These are phyloP conservation scores for Erannis defoliaria DNA, from an alignment of 2,888 invertebrate genomes.

Conservation along the genomic window DNA sequence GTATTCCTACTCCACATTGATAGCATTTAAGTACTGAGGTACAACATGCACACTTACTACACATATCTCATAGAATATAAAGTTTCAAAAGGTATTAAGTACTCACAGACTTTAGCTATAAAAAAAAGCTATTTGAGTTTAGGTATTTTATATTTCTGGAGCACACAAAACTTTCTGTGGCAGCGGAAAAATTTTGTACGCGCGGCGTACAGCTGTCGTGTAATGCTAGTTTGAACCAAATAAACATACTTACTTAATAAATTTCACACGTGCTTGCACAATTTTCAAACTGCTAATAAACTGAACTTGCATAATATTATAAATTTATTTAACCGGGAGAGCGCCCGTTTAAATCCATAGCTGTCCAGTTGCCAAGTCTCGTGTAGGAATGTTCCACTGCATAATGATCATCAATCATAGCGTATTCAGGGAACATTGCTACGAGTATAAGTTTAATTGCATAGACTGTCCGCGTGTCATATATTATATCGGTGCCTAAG, in stretches of 20 bases:
- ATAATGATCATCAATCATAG: slow-evolving; percentile 36
- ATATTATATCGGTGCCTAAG: slow-evolving; percentile 63
- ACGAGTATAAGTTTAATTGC: slow-evolving; percentile 34
- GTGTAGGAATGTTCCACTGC: slow-evolving; percentile 11
- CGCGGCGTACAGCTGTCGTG: too few relatives aligned
- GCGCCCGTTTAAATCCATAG: slow-evolving; percentile 30
- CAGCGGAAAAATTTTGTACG: not conserved
- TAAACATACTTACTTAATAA: too few relatives aligned
- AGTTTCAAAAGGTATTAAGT: too few relatives aligned
- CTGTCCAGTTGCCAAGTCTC: slow-evolving; percentile 31
- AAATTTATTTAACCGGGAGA: slow-evolving; percentile 5
- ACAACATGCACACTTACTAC: too few relatives aligned
- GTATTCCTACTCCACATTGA: too few relatives aligned
- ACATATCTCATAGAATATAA: too few relatives aligned
- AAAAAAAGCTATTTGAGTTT: too few relatives aligned
- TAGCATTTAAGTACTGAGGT: too few relatives aligned
- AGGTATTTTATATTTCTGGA: too few relatives aligned
- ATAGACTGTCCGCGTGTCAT: slow-evolving; percentile 47
- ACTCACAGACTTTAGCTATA: too few relatives aligned
- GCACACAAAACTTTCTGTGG: not conserved
- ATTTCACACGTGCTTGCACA: not conserved
- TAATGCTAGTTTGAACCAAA: not conserved
- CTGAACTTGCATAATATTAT: slow-evolving; percentile 11
- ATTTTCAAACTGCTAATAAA: slow-evolving; percentile 16
- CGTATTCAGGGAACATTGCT: slow-evolving; percentile 41